Conservation (phyloP, 1,140 invertebrate genomes). For the Popillia japonica region DNA sequence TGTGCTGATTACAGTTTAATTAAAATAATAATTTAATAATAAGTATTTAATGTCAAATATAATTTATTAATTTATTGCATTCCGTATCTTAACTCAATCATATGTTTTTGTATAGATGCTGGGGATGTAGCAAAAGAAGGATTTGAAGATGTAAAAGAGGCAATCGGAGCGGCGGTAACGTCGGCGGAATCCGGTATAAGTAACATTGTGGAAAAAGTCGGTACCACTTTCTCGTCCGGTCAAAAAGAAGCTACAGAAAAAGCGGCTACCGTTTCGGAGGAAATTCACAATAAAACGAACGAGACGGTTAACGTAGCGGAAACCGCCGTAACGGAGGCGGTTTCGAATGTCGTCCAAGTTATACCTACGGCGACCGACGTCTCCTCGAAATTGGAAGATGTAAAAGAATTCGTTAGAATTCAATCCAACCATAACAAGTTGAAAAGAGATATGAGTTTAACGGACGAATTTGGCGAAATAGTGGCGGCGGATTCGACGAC, state of each 20-base stretch:
- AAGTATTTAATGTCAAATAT: too few species aligned
- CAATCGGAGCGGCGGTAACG: constrained; percentile 52
- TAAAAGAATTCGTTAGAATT: constrained; percentile 44
- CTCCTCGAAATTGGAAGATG: constrained; percentile 55
- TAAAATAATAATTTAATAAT: too few species aligned
- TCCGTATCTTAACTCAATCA: too few species aligned
- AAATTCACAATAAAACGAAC: not conserved
- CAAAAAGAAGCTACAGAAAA: constrained; percentile 29
- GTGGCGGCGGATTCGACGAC: not conserved
- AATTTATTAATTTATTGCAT: too few species aligned
- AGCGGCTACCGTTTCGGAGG: not conserved
- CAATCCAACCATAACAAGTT: not conserved
- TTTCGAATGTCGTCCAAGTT: constrained; percentile 56
- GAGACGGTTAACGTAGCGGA: constrained; percentile 42
- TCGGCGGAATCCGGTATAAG: constrained; percentile 54
- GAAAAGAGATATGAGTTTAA: not conserved
- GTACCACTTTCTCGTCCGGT: constrained; percentile 47
- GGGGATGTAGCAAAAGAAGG: constrained; percentile 55
- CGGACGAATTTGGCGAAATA: constrained; percentile 16
- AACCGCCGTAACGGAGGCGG: constrained; percentile 48
- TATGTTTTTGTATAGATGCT: constrained; percentile 48
- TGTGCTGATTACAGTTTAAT: too few species aligned
- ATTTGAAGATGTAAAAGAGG: constrained; percentile 52
- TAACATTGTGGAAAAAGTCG: constrained; percentile 50
- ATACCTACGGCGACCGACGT: constrained; percentile 47